These are phyloP conservation scores for Dipodomys ordii DNA, from an alignment of 2,113 vertebrate genomes.

Conservation along the genomic window DNA sequence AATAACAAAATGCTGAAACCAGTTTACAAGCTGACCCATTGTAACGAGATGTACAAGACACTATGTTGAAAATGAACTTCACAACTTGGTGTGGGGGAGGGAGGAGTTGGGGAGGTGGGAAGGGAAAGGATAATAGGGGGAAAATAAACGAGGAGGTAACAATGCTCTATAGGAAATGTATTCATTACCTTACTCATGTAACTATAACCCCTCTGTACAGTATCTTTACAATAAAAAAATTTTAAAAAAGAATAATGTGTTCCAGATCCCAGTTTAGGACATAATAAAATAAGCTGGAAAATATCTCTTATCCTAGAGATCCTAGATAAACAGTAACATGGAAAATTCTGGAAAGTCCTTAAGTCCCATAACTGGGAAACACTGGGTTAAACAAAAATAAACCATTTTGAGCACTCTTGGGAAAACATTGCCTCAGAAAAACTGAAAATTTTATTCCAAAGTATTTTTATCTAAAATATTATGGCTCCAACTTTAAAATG, in stretches of 20 bases:
- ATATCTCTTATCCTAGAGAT: background rate
- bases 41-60: too few relatives aligned
- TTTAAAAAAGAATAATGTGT: background rate
- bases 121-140: too few relatives aligned
- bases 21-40: too few relatives aligned
- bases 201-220: too few relatives aligned
- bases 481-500: constrained; percentile 26
- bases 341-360: background rate
- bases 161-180: too few relatives aligned
- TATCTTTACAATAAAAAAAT: too few relatives aligned
- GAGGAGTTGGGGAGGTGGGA: too few relatives aligned
- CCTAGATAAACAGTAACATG: background rate
- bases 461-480: constrained; percentile 38
- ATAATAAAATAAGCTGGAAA: background rate
- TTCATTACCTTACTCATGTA: too few relatives aligned
- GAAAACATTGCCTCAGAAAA: background rate
- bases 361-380: background rate
- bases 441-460: background rate
- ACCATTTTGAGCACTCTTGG: background rate
- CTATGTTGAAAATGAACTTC: too few relatives aligned
- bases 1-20: too few relatives aligned
- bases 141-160: too few relatives aligned
- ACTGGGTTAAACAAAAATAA: background rate
- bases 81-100: too few relatives aligned
- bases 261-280: background rate